These are phyloP conservation scores for Xyliphius kryptos DNA, from an alignment of 2,113 vertebrate genomes.

Conservation along the genomic window DNA sequence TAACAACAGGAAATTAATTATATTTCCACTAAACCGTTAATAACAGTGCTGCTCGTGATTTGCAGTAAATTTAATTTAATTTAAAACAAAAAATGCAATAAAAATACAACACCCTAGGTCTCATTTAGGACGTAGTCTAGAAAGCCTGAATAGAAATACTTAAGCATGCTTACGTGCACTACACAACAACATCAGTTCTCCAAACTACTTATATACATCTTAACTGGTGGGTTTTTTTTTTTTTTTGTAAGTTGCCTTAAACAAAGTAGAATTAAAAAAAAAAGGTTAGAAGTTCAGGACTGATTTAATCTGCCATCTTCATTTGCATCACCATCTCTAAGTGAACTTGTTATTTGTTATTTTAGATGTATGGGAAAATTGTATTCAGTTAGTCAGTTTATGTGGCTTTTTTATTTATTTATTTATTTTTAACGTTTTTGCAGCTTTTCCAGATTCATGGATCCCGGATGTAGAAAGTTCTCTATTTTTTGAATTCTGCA, in stretches of 20 bases:
- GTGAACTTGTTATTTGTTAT: not conserved
- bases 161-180: constrained; percentile 31
- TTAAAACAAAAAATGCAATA: constrained; percentile 34
- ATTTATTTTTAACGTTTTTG: too few species aligned
- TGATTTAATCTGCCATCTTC: constrained; percentile 44
- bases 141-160: constrained; percentile 42
- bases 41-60: too few species aligned
- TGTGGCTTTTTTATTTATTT: constrained; percentile 24
- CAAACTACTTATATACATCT: too few species aligned
- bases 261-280: too few species aligned
- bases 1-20: constrained; percentile 31
- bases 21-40: too few species aligned
- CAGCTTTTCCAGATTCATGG: constrained; percentile 74
- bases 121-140: constrained; percentile 45
- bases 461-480: constrained; percentile 62
- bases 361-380: too few species aligned
- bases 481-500: constrained; percentile 27
- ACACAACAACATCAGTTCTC: too few species aligned
- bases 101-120: constrained; percentile 33
- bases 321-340: constrained; percentile 40
- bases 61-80: not conserved
- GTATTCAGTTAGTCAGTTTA: not conserved
- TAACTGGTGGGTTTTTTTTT: too few species aligned
- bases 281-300: too few species aligned
- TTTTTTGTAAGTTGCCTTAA: too few species aligned